phyloP scores from a whole-genome alignment of 2,797 vertebrate species.

The Prionace glauca region DNA sequence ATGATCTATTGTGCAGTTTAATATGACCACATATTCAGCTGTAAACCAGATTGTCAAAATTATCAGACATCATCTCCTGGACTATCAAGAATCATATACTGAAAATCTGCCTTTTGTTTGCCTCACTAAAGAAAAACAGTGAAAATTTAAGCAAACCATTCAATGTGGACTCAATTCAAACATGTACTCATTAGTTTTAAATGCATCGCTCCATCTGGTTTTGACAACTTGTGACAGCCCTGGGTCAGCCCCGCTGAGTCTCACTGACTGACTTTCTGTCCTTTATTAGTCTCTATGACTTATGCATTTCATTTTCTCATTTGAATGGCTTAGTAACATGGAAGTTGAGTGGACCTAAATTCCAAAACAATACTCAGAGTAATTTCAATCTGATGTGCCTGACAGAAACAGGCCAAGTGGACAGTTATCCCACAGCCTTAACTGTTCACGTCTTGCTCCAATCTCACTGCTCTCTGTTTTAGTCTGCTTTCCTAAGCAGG shows the following conservation, averaged over 20 bases:
- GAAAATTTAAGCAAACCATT: neutral
- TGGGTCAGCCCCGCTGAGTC: neutral
- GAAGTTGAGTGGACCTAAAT: neutral
- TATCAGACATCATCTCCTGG: neutral
- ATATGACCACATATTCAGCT: neutral
- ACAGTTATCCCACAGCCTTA: neutral
- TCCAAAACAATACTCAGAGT: neutral
- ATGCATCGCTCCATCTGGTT: neutral
- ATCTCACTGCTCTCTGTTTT: neutral
- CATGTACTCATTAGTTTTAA: neutral
- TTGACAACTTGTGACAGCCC: neutral
- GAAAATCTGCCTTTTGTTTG: neutral
- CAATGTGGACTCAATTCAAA: neutral
- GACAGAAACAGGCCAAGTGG: neutral
- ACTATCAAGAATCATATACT: neutral
- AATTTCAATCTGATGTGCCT: neutral
- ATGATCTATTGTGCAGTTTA: neutral
- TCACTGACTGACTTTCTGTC: neutral
- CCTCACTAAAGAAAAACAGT: neutral
- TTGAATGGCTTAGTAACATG: neutral
- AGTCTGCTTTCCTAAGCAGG: neutral
- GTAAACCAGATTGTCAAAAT: neutral
- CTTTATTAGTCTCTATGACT: neutral
- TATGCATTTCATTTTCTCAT: too few species aligned
- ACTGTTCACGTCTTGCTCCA: neutral